Base-by-base conservation (phyloP, 2,797 vertebrate species). In the Myotis pilosus region DNA sequence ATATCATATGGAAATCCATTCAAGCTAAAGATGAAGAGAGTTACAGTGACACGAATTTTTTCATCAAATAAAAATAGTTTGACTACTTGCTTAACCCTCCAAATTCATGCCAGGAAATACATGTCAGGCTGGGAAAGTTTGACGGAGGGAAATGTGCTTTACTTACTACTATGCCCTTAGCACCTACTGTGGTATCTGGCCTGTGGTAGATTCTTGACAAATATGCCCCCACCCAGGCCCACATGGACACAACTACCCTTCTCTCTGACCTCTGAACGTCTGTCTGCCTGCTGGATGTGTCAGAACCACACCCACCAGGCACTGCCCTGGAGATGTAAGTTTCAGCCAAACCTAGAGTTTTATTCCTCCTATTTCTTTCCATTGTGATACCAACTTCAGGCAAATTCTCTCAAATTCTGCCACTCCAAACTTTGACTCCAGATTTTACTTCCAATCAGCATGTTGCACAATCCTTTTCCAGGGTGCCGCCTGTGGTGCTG, bases 11-110 rank as follows among this genome's bases (percentile, higher is more conserved):
- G 57, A 68, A 83, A 76, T 60, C 51, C 13, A 47, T n/a, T 9
- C 10, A n/a, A 92, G 2, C 10, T 57, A 93, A 60, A 53, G 17
- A 69, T 25, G 74, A 80, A 86, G 38, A 7, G 22, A 87, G 10
- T 74, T 93, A 75, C 23, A 75, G 36, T 66, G 62, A n/a, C 8
- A 8, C 2, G 5, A n/a, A 41, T 79, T 91, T 79, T 91, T 92
- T 79, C 83, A 1, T 60, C 28, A 36, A 28, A 66, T 25, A 38
- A 80, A 92, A 92, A 66, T 47, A 92, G 33, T 38, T 86, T 30
- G 62, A 23, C 38, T 74, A 47, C 19, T 83, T 74, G 72, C 4
- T 16, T n/a, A 81, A 60, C 30, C 64, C 38, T 83, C 22, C 19
- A 90, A 41, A 51, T 80, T 83, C 16, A 8, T 64, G 16, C 11